Evolutionary conservation across 2,888 invertebrate species (phyloP), one percentile per base, ranked within the genome.

Genomic region (Amorpha juglandis): DNA sequence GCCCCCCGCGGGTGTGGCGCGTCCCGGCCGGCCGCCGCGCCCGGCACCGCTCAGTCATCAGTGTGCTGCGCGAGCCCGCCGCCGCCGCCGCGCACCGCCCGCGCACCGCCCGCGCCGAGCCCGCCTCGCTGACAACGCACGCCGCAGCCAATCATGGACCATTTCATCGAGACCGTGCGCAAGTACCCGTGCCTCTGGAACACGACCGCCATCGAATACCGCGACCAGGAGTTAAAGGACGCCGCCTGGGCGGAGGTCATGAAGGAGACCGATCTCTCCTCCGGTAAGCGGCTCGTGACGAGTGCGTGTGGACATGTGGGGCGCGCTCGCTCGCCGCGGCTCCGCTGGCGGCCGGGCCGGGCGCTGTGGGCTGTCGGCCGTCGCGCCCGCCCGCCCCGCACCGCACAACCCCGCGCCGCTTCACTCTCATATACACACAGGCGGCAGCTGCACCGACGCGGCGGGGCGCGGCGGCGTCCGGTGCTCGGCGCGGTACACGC

Each of bases 221-320:
- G 91, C 78, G 92, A 92, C 84, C 92, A 91, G 83, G 92, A 92
- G 87, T 87, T 92, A 66, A 92, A 92, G 84, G 92, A 92, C 80
- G 91, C 92, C 69, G 92, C 92, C 66, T 92, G 92, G 92, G 80
- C 89, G 67, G 91, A 92, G 78, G 90, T 92, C 73, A 88, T 90
- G 87, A 91, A 89, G 84, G 91, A 92, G 79, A 90, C 92, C 68
- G 88, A 87, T 78, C 80, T 91, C 62, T 81, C 89, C 53, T 91
- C 92, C 73, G 92, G 92, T 92, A 80, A 51, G 96, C 63, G 48
- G 58, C 94, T 92, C 68, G 14, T 45, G 94, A 93, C 66, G 94
- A 62, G 6, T 21, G 55, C 33, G 19, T 19, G 45, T 33, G 16
- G 21, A 16, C n/a, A 94, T 27, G 94, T 87, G 73, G 93, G 92